These are phyloP conservation scores for Orthochromis indermauri DNA, from an alignment of 2,113 vertebrate genomes.

Conservation along the genomic window DNA sequence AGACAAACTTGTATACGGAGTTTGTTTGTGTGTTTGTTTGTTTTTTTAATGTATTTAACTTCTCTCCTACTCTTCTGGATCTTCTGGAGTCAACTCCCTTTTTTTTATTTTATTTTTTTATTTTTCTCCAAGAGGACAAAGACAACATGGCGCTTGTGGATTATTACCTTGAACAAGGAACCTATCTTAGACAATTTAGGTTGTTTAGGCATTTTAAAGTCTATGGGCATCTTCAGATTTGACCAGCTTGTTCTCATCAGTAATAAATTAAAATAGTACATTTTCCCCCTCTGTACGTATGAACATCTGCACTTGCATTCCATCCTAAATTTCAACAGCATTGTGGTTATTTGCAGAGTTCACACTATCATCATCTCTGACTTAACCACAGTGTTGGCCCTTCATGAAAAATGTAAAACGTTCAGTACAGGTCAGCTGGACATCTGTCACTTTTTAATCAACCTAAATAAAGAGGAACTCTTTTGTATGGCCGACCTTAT, in stretches of 20 bases:
- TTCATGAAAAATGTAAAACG: neutral
- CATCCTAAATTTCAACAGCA: conserved; percentile 9
- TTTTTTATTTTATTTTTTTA: neutral
- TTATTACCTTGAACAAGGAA: conserved; percentile 41
- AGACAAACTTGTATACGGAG: conserved; percentile 44
- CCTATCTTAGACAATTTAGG: conserved; percentile 40
- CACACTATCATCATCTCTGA: neutral
- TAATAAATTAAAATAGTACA: conserved; percentile 19
- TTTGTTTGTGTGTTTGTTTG: conserved; percentile 5
- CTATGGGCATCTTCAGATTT: neutral
- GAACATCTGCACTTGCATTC: neutral
- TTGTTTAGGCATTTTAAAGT: conserved; percentile 35
- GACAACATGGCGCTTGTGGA: conserved; percentile 34
- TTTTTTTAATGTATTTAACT: conserved; percentile 43
- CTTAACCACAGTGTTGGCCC: neutral
- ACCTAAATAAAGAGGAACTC: conserved; percentile 20
- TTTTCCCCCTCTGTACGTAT: neutral
- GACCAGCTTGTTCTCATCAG: neutral
- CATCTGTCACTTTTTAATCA: conserved; percentile 43
- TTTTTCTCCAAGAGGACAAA: conserved; percentile 5
- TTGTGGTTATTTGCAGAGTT: neutral
- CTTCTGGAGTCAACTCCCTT: conserved; percentile 13
- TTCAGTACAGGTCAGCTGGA: neutral
- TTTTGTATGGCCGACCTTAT: conserved; percentile 49
- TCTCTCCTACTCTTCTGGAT: conserved; percentile 22